Evolutionary conservation across 2,113 vertebrate genomes (phyloP).

Genomic region (cattle (Bos taurus)): ARS-UCD2.0 NC_037343.1:25127501-25128000

Average conservation of each 20-base stretch:
- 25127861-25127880: neutral
- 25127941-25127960: neutral
- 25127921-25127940: neutral
- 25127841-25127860: neutral
- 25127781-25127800: neutral
- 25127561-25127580: neutral
- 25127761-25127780: neutral
- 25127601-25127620: neutral
- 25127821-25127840: neutral
- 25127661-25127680: neutral
- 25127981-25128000: neutral
- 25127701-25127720: neutral
- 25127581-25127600: neutral
- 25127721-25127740: neutral
- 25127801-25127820: neutral
- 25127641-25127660: neutral
- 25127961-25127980: neutral
- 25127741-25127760: neutral
- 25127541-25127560: neutral
- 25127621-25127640: neutral
- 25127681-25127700: neutral
- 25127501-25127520: neutral
- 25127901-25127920: neutral
- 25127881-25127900: neutral
- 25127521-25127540: neutral